Evolutionary conservation across 2,113 vertebrate genomes (phyloP).

Genomic region (Zingel zingel): DNA sequence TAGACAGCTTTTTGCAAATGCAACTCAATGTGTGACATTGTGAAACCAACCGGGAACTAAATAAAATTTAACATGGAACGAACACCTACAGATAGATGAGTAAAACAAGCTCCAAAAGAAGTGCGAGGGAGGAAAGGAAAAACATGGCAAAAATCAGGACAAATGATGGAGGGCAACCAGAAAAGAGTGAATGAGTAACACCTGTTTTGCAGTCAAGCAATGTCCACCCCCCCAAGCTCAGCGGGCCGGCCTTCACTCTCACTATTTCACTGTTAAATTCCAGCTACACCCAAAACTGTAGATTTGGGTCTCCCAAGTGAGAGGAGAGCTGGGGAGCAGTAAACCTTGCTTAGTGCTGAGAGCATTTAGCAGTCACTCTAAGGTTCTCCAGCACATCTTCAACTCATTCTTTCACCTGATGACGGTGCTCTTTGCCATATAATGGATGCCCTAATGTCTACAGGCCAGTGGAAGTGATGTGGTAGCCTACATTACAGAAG

Average conservation of each 20-base stretch:
- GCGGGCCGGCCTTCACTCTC: background rate
- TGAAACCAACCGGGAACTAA: background rate
- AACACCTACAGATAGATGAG: constrained; percentile 8
- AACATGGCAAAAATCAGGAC: constrained; percentile 10
- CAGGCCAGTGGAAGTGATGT: background rate
- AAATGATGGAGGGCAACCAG: constrained; percentile 22
- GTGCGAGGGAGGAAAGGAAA: constrained; percentile 13
- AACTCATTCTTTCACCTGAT: background rate
- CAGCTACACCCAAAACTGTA: background rate
- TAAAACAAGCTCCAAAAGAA: constrained; percentile 6
- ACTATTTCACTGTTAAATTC: background rate
- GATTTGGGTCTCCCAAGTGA: background rate
- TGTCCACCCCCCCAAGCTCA: background rate
- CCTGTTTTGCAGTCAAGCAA: constrained; percentile 9
- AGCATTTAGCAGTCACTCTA: background rate
- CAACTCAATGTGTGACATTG: background rate
- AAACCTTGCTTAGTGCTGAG: background rate
- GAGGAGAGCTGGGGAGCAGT: background rate
- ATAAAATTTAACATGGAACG: constrained; percentile 24
- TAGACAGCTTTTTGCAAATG: constrained; percentile 2
- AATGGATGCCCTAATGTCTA: background rate
- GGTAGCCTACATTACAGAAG: background rate
- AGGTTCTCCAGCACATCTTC: background rate
- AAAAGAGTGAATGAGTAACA: constrained; percentile 25
- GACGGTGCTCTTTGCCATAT: background rate